Evolutionary conservation across 1,140 invertebrate genomes (phyloP).

Genomic region (Scylla paramamosain): DNA sequence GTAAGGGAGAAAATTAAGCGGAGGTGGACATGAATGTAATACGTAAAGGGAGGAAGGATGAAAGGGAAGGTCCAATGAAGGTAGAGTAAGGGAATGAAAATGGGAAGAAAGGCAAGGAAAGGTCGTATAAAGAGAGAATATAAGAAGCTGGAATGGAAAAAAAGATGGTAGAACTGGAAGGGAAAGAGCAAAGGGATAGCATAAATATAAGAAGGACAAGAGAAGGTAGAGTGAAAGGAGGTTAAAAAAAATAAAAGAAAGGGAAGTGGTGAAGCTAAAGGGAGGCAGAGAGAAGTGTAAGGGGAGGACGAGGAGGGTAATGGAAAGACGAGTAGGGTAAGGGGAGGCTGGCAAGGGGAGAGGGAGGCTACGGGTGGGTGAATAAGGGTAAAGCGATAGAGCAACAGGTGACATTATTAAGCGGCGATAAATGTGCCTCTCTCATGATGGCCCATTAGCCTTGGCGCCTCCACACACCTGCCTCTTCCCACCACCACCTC

Average conservation of each 20-base stretch:
- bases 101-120: background rate
- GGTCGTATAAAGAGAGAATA: no score
- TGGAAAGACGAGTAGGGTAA: background rate
- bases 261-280: background rate
- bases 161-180: no score
- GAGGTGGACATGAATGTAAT: no score
- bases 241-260: no score
- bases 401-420: background rate
- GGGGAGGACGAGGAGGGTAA: background rate
- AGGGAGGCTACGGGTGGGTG: background rate
- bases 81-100: background rate
- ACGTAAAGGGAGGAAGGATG: background rate
- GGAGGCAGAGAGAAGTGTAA: background rate
- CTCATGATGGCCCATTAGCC: no score
- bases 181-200: background rate
- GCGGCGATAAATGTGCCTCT: no score
- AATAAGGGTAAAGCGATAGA: background rate
- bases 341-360: background rate
- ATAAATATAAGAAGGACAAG: background rate
- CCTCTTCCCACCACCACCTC: background rate
- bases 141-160: no score
- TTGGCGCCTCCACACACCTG: background rate
- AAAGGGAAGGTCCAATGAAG: background rate
- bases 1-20: no score
- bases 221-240: background rate